A percentile compares a stretch with the other conserved stretches of the same genome.
phyloP scores from a whole-genome alignment of 1,140 invertebrate genomes.

The Brachionus rotundiformis region DNA sequence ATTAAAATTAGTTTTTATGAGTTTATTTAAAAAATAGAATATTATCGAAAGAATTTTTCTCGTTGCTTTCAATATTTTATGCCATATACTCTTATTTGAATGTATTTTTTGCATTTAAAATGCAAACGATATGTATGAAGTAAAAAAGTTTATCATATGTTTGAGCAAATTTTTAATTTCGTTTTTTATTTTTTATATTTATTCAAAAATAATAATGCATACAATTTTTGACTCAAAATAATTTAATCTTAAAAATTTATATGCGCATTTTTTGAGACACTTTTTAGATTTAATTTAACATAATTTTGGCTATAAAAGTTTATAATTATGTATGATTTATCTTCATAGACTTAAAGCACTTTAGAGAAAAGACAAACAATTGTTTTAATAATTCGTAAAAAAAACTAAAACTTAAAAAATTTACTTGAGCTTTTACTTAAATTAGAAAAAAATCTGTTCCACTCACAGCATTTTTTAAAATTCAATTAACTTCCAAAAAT shows the following conservation, averaged over 20 bases:
- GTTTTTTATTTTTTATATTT: neutral
- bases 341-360: too few relatives aligned
- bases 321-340: too few relatives aligned
- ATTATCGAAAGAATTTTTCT: neutral
- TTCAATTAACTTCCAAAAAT: too few relatives aligned
- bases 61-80: slow-evolving; percentile 2
- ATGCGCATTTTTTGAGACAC: too few relatives aligned
- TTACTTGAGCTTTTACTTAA: too few relatives aligned
- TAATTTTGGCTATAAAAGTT: too few relatives aligned
- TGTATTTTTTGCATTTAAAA: neutral
- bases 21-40: neutral
- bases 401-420: too few relatives aligned
- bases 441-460: too few relatives aligned
- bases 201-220: neutral
- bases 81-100: neutral
- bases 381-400: too few relatives aligned
- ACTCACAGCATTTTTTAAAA: too few relatives aligned
- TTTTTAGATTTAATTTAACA: too few relatives aligned
- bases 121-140: neutral
- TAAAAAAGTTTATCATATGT: slow-evolving; percentile 10
- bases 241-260: neutral
- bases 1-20: neutral
- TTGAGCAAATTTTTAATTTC: neutral
- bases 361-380: too few relatives aligned
- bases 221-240: neutral